Conservation (phyloP, 35 echinoderm and acorn worm species). For the Amphiura filiformis region DNA sequence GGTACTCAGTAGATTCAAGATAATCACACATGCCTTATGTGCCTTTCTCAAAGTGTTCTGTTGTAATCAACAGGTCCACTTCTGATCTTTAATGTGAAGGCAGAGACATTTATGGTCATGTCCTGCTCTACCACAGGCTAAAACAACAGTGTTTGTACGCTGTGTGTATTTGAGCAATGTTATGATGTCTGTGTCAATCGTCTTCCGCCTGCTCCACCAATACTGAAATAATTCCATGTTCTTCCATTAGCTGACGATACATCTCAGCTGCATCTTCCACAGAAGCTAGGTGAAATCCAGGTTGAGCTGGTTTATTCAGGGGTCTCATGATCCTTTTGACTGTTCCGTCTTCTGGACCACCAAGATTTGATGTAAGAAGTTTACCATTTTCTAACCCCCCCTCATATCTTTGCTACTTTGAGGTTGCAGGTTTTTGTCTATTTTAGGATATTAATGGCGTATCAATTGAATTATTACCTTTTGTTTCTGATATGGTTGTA, state of each 20-base stretch:
- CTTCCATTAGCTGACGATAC: not conserved
- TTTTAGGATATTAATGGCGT: too few relatives aligned
- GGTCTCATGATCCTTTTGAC: not conserved
- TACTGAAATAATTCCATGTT: not conserved
- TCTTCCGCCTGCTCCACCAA: not conserved
- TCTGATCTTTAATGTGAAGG: not conserved
- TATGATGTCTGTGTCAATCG: not conserved
- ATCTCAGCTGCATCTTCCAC: not conserved
- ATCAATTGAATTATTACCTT: too few relatives aligned
- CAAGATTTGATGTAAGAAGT: not conserved
- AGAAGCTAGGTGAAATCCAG: not conserved
- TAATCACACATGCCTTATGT: not conserved
- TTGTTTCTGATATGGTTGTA: too few relatives aligned
- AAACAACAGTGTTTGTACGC: not conserved
- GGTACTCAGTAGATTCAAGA: not conserved
- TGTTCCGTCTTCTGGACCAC: not conserved
- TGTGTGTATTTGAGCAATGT: not conserved
- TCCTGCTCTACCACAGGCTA: not conserved
- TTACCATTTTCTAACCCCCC: not conserved
- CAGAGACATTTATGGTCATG: not conserved
- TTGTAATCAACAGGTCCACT: not conserved
- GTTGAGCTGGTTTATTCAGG: not conserved
- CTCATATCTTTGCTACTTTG: slow-evolving; percentile 3
- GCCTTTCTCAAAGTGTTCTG: not conserved
- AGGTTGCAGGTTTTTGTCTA: too few relatives aligned